Conservation (phyloP, 1,140 invertebrate genomes). For the Drosophila sucinea region DNA sequence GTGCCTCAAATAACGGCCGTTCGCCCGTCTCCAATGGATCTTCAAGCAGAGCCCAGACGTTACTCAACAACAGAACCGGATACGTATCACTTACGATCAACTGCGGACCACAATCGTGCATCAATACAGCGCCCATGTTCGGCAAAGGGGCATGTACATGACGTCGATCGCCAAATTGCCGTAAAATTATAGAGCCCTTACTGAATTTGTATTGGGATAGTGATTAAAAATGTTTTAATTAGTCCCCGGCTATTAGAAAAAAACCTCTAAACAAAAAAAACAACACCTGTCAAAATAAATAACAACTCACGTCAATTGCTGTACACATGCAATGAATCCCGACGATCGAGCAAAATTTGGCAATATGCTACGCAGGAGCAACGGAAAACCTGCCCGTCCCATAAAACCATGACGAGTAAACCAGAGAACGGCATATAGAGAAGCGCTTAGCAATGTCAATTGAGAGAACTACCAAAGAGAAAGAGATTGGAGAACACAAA, state of each 20-base stretch:
- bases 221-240: constrained; percentile 47
- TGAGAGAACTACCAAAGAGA: constrained; percentile 63
- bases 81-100: constrained; percentile 73
- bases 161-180: constrained; percentile 59
- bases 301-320: constrained; percentile 59
- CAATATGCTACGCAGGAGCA: constrained; percentile 61
- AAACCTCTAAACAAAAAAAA: neutral
- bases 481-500: neutral
- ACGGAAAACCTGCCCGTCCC: constrained; percentile 39
- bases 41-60: constrained; percentile 61
- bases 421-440: constrained; percentile 65
- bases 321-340: constrained; percentile 54
- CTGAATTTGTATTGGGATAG: constrained; percentile 36
- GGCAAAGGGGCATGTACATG: constrained; percentile 66
- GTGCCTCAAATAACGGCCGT: constrained; percentile 42
- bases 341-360: constrained; percentile 63
- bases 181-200: constrained; percentile 66
- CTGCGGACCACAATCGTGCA: constrained; percentile 67
- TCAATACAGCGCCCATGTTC: constrained; percentile 74
- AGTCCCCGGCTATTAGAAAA: neutral
- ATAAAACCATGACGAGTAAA: constrained; percentile 48
- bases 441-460: constrained; percentile 60
- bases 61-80: constrained; percentile 69
- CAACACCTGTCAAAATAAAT: neutral
- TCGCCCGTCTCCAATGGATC: constrained; percentile 38